Evolutionary conservation across 2,888 invertebrate species (phyloP).

Genomic region (Phalera bucephala): DNA sequence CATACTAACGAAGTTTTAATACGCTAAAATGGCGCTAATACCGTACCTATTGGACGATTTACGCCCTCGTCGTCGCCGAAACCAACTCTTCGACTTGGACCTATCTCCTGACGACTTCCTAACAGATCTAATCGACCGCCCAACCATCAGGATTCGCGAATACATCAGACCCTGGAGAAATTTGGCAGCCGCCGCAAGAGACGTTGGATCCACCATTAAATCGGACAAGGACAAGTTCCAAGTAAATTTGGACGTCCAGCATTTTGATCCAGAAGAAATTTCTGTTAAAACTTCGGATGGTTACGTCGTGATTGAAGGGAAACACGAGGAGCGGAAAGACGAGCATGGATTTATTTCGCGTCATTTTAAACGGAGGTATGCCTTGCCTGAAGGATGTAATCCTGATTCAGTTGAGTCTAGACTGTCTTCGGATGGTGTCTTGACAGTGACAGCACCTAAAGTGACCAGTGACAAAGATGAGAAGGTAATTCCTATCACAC

Average conservation of each 20-base stretch:
- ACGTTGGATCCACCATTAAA: slow-evolving; percentile 81
- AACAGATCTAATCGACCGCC: slow-evolving; percentile 56
- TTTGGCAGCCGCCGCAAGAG: slow-evolving; percentile 60
- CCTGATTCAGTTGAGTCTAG: slow-evolving; percentile 87
- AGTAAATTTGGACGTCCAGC: slow-evolving; percentile 89
- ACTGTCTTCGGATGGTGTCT: slow-evolving; percentile 89
- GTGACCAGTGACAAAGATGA: slow-evolving; percentile 54
- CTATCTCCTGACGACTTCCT: slow-evolving; percentile 64
- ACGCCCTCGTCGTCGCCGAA: slow-evolving; percentile 55
- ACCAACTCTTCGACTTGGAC: slow-evolving; percentile 67
- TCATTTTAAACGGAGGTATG: slow-evolving; percentile 89
- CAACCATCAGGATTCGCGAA: slow-evolving; percentile 44
- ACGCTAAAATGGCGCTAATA: slow-evolving; percentile 58
- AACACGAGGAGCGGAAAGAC: slow-evolving; percentile 90
- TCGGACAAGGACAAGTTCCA: slow-evolving; percentile 84
- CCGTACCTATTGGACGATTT: slow-evolving; percentile 61
- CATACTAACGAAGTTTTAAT: no score
- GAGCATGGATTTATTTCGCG: slow-evolving; percentile 89
- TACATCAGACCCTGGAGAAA: slow-evolving; percentile 71
- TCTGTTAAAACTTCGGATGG: slow-evolving; percentile 89
- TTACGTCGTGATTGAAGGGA: slow-evolving; percentile 88
- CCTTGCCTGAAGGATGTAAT: slow-evolving; percentile 88
- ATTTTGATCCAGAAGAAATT: slow-evolving; percentile 90
- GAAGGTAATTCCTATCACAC: slow-evolving; percentile 82
- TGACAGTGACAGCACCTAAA: slow-evolving; percentile 86